These are phyloP conservation scores for Bacillus rossius DNA, from an alignment of 1,140 invertebrate species.

Conservation along the genomic window DNA sequence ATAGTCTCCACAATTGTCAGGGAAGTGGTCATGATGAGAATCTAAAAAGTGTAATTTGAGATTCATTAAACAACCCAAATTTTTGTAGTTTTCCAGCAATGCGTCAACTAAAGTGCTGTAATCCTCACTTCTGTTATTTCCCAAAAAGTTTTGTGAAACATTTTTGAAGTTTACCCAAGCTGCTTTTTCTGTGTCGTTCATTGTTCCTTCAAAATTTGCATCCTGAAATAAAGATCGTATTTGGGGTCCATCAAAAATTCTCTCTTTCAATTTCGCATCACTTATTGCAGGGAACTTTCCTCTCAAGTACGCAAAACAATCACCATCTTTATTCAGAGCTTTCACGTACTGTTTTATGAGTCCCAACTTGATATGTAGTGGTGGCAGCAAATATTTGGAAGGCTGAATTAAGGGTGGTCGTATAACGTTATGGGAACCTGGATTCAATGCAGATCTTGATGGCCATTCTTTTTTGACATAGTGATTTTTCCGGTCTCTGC, in stretches of 20 bases:
- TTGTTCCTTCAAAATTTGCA: slow-evolving; percentile 18
- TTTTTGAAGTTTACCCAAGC: slow-evolving; percentile 20
- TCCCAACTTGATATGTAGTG: slow-evolving; percentile 39
- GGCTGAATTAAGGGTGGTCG: slow-evolving; percentile 29
- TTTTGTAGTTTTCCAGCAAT: slow-evolving; percentile 20
- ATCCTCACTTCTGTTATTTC: not conserved
- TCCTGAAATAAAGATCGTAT: slow-evolving; percentile 29
- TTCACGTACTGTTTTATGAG: too few species aligned
- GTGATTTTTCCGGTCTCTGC: slow-evolving; percentile 31
- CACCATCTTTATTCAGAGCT: slow-evolving; percentile 31
- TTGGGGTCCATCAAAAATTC: slow-evolving; percentile 33
- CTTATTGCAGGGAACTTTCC: slow-evolving; percentile 29
- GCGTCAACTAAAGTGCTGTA: slow-evolving; percentile 2
- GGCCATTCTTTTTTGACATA: slow-evolving; percentile 33
- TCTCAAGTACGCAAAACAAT: slow-evolving; percentile 33
- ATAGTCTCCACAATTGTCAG: not conserved
- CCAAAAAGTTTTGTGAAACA: slow-evolving; percentile 5
- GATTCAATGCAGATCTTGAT: slow-evolving; percentile 24
- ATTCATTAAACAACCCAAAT: slow-evolving; percentile 37
- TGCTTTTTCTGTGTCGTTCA: slow-evolving; percentile 18
- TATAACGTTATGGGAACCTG: slow-evolving; percentile 33
- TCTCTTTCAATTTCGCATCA: too few species aligned
- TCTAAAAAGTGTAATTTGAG: slow-evolving; percentile 37
- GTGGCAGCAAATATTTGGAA: slow-evolving; percentile 34
- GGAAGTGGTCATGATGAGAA: slow-evolving; percentile 31